Percentiles rank a stretch among this genome's conserved stretches.
Conservation (phyloP, 2,888 invertebrate genomes). For the Latrodectus hesperus region DNA sequence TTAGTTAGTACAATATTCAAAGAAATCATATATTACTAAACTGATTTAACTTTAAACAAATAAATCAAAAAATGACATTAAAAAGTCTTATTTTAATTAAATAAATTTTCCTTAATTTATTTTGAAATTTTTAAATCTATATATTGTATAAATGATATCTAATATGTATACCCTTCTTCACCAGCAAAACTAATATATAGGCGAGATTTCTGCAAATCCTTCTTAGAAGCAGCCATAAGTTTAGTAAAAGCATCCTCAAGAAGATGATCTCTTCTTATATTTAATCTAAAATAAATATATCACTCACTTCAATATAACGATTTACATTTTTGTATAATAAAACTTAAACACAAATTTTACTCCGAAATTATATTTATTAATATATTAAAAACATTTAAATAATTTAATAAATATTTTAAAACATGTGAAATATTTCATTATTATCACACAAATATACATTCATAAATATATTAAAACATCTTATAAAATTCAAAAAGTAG, state of each 20-base stretch:
- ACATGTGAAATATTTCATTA: too few relatives aligned
- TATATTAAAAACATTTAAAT: too few relatives aligned
- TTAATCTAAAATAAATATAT: slow-evolving; percentile 80
- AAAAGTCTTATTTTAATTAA: not conserved
- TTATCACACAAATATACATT: too few relatives aligned
- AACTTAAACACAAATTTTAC: too few relatives aligned
- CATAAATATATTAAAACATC: too few relatives aligned
- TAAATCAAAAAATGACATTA: not conserved
- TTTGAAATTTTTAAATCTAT: not conserved
- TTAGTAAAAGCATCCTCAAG: slow-evolving; percentile 96
- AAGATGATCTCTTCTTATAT: slow-evolving; percentile 92
- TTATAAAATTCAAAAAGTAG: too few relatives aligned
- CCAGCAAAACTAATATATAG: slow-evolving; percentile 89
- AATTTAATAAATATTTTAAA: too few relatives aligned
- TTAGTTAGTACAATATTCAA: too few relatives aligned
- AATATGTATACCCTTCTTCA: slow-evolving; percentile 84
- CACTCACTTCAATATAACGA: too few relatives aligned
- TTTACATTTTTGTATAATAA: too few relatives aligned
- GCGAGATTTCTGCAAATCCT: slow-evolving; percentile 95
- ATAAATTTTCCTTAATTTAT: not conserved
- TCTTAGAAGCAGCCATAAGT: slow-evolving; percentile 96
- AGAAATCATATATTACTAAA: not conserved
- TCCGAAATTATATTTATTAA: too few relatives aligned
- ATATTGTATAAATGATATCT: not conserved
- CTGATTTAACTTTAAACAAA: not conserved